Conservation (phyloP, 2,797 vertebrate genomes). For the Betta splendens region DNA sequence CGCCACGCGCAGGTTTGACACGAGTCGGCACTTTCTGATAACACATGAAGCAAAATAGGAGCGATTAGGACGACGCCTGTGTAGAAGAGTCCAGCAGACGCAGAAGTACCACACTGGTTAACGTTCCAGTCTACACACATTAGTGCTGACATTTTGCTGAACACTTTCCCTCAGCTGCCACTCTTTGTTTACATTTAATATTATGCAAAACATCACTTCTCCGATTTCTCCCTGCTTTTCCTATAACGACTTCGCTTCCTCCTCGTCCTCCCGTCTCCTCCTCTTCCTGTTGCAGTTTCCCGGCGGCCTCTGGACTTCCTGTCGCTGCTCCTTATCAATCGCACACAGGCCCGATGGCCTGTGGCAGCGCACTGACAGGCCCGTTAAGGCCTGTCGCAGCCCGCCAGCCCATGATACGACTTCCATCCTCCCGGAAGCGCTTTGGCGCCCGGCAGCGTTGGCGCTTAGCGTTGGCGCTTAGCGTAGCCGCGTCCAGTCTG, state of each 20-base stretch:
- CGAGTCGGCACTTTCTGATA: constrained; percentile 18
- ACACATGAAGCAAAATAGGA: constrained; percentile 20
- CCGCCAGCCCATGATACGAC: constrained; percentile 36
- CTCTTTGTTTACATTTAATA: constrained; percentile 3
- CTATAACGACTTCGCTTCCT: constrained; percentile 24
- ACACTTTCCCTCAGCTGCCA: background rate
- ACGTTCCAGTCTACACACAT: background rate
- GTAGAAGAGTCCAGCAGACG: constrained; percentile 7
- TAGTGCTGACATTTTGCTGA: constrained; percentile 6
- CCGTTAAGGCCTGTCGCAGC: constrained; percentile 55
- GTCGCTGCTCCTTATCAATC: constrained; percentile 80
- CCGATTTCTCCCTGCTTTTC: background rate
- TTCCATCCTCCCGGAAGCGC: constrained; percentile 48
- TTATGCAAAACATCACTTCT: background rate
- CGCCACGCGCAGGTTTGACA: constrained; percentile 7
- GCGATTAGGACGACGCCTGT: constrained; percentile 1
- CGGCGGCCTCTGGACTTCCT: constrained; percentile 60
- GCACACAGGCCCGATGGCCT: constrained; percentile 71
- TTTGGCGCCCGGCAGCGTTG: constrained; percentile 41
- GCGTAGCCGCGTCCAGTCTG: constrained; percentile 11
- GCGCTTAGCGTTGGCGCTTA: constrained; percentile 27
- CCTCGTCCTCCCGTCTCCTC: constrained; percentile 26
- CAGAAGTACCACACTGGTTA: background rate
- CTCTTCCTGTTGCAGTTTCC: constrained; percentile 65
- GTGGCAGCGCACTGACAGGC: constrained; percentile 71